These are phyloP conservation scores for Sphenopsis melanotis DNA, from an alignment of 2,797 vertebrate genomes.

Conservation along the genomic window DNA sequence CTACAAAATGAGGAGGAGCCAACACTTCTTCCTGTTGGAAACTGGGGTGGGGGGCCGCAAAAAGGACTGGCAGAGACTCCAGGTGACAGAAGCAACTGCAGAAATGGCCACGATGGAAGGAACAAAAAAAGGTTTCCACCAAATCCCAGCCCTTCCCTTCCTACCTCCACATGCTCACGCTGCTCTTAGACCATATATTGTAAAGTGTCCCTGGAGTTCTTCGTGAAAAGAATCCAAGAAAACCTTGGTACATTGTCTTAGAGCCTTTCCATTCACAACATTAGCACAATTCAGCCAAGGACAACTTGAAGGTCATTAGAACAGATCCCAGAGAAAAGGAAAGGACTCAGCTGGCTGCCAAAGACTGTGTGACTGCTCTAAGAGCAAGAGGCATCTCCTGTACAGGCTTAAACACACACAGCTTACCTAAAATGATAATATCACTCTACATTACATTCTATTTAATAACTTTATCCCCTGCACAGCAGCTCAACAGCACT, in stretches of 20 bases:
- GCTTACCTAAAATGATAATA: background rate
- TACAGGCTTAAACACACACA: background rate
- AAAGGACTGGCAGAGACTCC: background rate
- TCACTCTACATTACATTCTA: background rate
- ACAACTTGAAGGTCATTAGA: slow-evolving; percentile 3
- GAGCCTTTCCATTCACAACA: background rate
- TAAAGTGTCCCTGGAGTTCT: background rate
- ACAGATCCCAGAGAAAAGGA: background rate
- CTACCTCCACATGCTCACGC: accelerated
- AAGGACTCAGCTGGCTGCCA: background rate
- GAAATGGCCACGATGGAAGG: accelerated
- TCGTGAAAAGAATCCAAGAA: background rate
- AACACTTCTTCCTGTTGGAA: background rate
- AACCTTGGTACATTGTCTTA: background rate
- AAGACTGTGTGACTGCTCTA: background rate
- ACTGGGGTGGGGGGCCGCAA: background rate
- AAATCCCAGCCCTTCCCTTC: background rate
- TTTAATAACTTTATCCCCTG: background rate
- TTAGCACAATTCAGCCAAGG: background rate
- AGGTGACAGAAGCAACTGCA: background rate
- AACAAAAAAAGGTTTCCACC: background rate
- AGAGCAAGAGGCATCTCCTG: background rate
- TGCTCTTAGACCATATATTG: background rate
- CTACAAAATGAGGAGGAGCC: background rate
- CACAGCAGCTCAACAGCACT: background rate